A percentile compares a stretch with the other conserved stretches of the same genome.
Evolutionary conservation across 1,140 invertebrate species (phyloP).

Genomic region (Solenopsis invicta): DNA sequence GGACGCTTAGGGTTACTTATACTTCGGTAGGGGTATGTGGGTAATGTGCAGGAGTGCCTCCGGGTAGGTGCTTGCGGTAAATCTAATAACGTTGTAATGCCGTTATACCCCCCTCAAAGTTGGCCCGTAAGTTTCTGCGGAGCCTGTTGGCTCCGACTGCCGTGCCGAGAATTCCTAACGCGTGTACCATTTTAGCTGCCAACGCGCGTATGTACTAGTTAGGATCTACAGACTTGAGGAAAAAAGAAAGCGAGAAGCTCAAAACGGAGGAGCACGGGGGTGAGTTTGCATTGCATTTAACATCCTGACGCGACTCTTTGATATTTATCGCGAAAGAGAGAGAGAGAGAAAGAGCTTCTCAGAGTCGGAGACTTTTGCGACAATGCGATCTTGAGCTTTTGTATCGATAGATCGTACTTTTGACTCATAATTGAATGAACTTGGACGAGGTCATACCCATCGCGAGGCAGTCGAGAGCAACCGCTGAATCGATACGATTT

Average conservation of each 20-base stretch:
- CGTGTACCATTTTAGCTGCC: constrained; percentile 73
- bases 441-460: background rate
- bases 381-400: background rate
- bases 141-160: constrained; percentile 74
- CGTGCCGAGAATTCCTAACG: constrained; percentile 82
- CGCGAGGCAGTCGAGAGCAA: no score
- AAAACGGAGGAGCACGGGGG: background rate
- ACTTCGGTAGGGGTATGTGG: constrained; percentile 79
- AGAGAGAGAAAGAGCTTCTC: background rate
- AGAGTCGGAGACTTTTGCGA: background rate
- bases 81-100: constrained; percentile 87
- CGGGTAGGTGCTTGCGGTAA: constrained; percentile 86
- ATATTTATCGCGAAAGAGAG: background rate
- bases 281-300: background rate
- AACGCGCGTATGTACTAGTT: constrained; percentile 40
- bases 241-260: constrained; percentile 3
- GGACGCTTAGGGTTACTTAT: constrained; percentile 84
- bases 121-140: constrained; percentile 78
- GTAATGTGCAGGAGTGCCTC: constrained; percentile 81
- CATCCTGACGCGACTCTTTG: background rate
- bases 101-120: constrained; percentile 82
- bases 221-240: constrained; percentile 34
- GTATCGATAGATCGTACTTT: background rate
- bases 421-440: background rate
- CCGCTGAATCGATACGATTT: constrained; percentile 34